Conservation (phyloP, 1,140 invertebrate genomes). For the Neuroterus valhalla region DNA sequence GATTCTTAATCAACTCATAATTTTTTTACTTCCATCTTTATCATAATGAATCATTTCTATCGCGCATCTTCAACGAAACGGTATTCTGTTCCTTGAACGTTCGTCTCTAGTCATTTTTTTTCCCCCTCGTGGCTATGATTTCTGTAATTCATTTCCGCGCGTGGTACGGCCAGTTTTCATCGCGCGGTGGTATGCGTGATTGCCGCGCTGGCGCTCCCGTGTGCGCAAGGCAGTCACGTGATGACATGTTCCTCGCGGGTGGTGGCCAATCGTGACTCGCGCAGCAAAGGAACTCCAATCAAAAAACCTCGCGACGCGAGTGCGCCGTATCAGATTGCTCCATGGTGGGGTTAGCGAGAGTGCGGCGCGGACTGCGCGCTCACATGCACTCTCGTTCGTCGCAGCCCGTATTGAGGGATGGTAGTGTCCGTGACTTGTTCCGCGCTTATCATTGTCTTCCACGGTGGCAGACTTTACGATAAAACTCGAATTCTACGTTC, state of each 20-base stretch:
- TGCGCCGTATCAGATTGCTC: not conserved
- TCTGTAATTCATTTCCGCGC: conserved; percentile 54
- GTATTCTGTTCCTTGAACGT: not conserved
- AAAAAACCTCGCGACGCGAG: not conserved
- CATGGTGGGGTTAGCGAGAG: conserved; percentile 62
- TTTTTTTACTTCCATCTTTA: no score
- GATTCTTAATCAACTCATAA: no score
- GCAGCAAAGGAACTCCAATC: conserved; percentile 42
- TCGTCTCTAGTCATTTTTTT: not conserved
- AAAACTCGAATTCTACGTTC: not conserved
- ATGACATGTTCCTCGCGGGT: conserved; percentile 46
- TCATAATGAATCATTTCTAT: no score
- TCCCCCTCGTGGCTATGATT: conserved; percentile 1
- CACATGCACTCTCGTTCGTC: conserved; percentile 68
- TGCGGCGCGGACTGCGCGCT: conserved; percentile 64
- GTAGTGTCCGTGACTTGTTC: conserved; percentile 45
- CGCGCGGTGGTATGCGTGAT: not conserved
- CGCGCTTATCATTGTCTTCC: not conserved
- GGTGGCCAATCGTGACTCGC: conserved; percentile 51
- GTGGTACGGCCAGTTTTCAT: conserved; percentile 54
- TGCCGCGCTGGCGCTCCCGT: conserved; percentile 49
- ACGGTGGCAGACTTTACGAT: not conserved
- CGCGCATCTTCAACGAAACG: not conserved
- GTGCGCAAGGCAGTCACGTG: conserved; percentile 49
- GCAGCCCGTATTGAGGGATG: conserved; percentile 61